A percentile compares a stretch with the other conserved stretches of the same genome.
phyloP scores from a whole-genome alignment of 2,888 invertebrate genomes.

The Tachina grossa region DNA sequence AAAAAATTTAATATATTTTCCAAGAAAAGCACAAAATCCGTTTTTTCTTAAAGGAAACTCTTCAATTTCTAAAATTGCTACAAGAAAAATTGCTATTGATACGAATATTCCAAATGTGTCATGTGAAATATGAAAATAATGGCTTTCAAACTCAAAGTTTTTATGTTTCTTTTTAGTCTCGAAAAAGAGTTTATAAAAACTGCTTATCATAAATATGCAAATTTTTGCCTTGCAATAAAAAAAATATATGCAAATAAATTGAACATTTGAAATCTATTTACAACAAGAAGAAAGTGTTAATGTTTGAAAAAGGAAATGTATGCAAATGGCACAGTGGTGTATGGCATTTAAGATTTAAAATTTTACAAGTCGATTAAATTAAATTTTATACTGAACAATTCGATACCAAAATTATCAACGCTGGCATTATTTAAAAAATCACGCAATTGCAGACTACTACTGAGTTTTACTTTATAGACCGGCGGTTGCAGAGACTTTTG shows the following conservation, averaged over 20 bases:
- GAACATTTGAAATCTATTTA: constrained; percentile 64
- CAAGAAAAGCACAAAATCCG: constrained; percentile 66
- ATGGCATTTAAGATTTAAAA: not conserved
- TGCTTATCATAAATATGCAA: constrained; percentile 59
- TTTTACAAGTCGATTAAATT: not conserved
- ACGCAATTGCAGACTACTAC: too few species aligned
- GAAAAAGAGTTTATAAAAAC: constrained; percentile 39
- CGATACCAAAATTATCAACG: too few species aligned
- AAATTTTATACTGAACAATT: too few species aligned
- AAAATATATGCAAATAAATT: constrained; percentile 61
- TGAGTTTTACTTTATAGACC: too few species aligned
- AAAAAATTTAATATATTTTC: constrained; percentile 58
- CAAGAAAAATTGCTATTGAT: constrained; percentile 73
- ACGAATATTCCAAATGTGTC: constrained; percentile 41
- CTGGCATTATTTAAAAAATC: too few species aligned
- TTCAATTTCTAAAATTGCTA: constrained; percentile 71
- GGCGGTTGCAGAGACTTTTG: too few species aligned
- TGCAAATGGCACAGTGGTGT: constrained; percentile 34
- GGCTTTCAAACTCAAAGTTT: constrained; percentile 16
- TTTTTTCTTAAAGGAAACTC: constrained; percentile 21
- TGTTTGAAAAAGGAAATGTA: constrained; percentile 41
- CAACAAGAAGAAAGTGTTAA: constrained; percentile 66
- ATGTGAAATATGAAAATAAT: constrained; percentile 62
- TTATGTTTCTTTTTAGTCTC: not conserved
- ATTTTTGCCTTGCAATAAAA: constrained; percentile 39